Evolutionary conservation across 2,888 invertebrate species (phyloP).

Genomic region (Pseudeuparius sepicola): DNA sequence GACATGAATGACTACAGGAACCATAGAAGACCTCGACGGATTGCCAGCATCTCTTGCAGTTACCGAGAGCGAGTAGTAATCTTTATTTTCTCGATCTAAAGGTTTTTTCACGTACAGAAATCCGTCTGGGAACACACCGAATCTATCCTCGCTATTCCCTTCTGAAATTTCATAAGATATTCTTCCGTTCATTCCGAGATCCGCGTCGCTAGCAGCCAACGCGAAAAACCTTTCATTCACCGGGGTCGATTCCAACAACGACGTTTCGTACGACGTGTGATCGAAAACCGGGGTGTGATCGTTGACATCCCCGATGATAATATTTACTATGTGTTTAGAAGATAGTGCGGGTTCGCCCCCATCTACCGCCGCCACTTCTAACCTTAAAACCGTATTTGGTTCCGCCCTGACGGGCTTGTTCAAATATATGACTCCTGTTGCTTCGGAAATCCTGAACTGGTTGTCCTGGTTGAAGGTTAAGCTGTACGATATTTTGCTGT

Average conservation of each 20-base stretch:
- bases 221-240: slow-evolving; percentile 88
- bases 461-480: slow-evolving; percentile 70
- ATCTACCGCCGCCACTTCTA: slow-evolving; percentile 81
- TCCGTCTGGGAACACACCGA: slow-evolving; percentile 94
- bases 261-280: slow-evolving; percentile 86
- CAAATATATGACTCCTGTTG: slow-evolving; percentile 82
- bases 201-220: slow-evolving; percentile 80
- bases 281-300: slow-evolving; percentile 93
- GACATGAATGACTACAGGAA: slow-evolving; percentile 85
- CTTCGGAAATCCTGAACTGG: slow-evolving; percentile 74
- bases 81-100: slow-evolving; percentile 81
- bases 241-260: slow-evolving; percentile 78
- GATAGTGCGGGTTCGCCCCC: slow-evolving; percentile 66
- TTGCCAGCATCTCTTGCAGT: slow-evolving; percentile 72
- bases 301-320: slow-evolving; percentile 79
- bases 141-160: slow-evolving; percentile 77
- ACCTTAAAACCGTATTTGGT: slow-evolving; percentile 57
- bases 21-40: slow-evolving; percentile 70
- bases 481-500: slow-evolving; percentile 74
- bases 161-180: slow-evolving; percentile 75
- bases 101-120: slow-evolving; percentile 77
- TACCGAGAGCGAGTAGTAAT: slow-evolving; percentile 84
- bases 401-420: slow-evolving; percentile 68
- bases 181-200: slow-evolving; percentile 70
- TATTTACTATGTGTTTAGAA: slow-evolving; percentile 61